Evolutionary conservation across 2,113 vertebrate genomes (phyloP), one percentile per base, ranked within the genome.

Genomic region (Thinocorus orbignyianus): DNA sequence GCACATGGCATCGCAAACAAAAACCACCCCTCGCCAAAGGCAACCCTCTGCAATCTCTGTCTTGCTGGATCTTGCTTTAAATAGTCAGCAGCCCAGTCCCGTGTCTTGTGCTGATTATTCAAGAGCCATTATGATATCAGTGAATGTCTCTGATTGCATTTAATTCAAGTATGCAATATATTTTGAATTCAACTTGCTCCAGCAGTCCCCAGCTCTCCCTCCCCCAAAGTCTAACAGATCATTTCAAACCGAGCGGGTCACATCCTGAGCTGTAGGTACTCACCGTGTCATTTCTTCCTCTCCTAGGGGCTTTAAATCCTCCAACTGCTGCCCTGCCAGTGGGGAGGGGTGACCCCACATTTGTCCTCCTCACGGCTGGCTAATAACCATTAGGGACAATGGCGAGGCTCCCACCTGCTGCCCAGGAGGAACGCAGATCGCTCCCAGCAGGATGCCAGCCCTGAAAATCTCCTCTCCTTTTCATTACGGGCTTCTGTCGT

Each of bases 391-490:
- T 97, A 97, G 98, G 97, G 98, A 97, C 98, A 96, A 97, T 91
- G 93, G 92, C 86, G 74, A 92, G 90, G 97, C 96, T 98, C 98
- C 98, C 99, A 99, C 99, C 99, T 99, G 99, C 99, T 98, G 97
- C 98, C 98, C 97, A 94, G 97, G 86, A 98, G 97, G 97, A 97
- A 58, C 10, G 57, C 96, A 95, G 97, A 97, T 96, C 96, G 19
- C 95, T 82, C 98, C 92, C 97, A 90, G 94, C 95, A 91, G 98
- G 98, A 88, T 35, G 58, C 61, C 80, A 44, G 73, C 20, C 66
- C 97, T 95, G 95, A 93, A 95, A 96, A 97, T 96, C 95, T 92
- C 91, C 95, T 97, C 90, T 84, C 83, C 95, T 97, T 96, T 95
- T 96, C 96, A 97, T 96, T 91, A 81, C 49, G 31, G 90, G 44